Base-by-base conservation (phyloP, 2,888 invertebrate genomes). In the Anthophora plumipes region DNA sequence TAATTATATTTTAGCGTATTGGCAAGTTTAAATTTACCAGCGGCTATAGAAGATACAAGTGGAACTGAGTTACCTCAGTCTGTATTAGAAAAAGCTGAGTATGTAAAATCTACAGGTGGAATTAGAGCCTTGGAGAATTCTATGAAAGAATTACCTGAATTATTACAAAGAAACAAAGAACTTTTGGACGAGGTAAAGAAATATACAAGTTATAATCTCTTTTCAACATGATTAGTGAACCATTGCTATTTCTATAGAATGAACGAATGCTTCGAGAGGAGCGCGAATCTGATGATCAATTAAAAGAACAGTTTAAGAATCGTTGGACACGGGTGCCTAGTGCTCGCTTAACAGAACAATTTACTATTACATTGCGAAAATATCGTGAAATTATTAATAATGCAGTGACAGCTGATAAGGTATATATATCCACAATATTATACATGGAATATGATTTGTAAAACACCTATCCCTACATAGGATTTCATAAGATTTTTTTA, bases 21-120 rank as follows among this genome's bases (percentile, higher is more conserved):
- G 91, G 98, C 99, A 0, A 98, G 98, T 79, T 94, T 99, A 86
- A 99, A 98, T 94, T 95, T 99, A 90, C 99, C 99, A 11, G 99
- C 99, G n/a, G 98, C 99, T 68, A 95, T 99, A 74, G 99, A 99
- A 94, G 96, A 96, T 87, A 95, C 95, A 9, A 95, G 95, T 86
- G 95, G 96, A 54, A 95, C 96, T 66, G 95, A 95, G 43, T 95
- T 99, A 88, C 99, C 99, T 0, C 98, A 96, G 70, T 98, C 98
- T 17, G 94, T 99, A 82, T 94, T 96, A 74, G 97, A 97, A 86
- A 99, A 99, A 94, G 97, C 98, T 0, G 95, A 95, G 63, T 95
- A 96, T 85, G 96, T 99, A 59, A 95, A 96, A 82, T 95, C 95
- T 46, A 95, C 96, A 73, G 98, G 98, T 57, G 99, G 99, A 0